Evolutionary conservation across 1,140 invertebrate species (phyloP).

Genomic region (Micrasema longulum): DNA sequence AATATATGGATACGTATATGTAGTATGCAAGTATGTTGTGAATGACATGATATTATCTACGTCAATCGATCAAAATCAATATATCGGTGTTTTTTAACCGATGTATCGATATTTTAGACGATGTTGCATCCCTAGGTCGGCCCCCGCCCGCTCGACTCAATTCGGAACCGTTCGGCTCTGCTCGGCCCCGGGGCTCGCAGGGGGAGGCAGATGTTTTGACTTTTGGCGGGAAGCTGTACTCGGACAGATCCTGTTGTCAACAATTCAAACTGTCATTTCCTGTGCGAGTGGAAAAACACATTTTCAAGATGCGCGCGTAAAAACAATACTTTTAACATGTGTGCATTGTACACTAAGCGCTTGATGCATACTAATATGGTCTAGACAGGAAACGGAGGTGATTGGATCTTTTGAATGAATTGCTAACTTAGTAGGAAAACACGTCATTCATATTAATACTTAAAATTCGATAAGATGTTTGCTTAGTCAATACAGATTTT

Average conservation of each 20-base stretch:
- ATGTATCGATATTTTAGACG: no score
- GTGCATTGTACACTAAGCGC: background rate
- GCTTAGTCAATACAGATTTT: no score
- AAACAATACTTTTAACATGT: constrained; percentile 11
- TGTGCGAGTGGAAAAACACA: background rate
- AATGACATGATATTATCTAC: no score
- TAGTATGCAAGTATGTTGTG: no score
- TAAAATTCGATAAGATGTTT: no score
- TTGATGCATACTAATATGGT: background rate
- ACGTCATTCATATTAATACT: no score
- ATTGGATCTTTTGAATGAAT: constrained; percentile 17
- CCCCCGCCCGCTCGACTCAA: background rate
- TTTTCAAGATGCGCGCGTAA: background rate
- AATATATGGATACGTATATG: no score
- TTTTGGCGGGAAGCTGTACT: constrained; percentile 43
- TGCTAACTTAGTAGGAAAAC: no score
- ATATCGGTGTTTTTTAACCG: no score
- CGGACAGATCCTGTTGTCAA: background rate
- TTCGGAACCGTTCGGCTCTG: background rate
- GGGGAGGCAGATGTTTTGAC: constrained; percentile 7
- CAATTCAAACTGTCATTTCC: constrained; percentile 27
- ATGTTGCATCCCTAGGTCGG: no score
- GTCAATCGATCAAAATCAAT: no score
- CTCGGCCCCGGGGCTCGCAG: background rate
- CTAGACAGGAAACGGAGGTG: constrained; percentile 2